These are phyloP conservation scores for Cecidostiba fungosa DNA, from an alignment of 2,888 invertebrate species.

Conservation along the genomic window DNA sequence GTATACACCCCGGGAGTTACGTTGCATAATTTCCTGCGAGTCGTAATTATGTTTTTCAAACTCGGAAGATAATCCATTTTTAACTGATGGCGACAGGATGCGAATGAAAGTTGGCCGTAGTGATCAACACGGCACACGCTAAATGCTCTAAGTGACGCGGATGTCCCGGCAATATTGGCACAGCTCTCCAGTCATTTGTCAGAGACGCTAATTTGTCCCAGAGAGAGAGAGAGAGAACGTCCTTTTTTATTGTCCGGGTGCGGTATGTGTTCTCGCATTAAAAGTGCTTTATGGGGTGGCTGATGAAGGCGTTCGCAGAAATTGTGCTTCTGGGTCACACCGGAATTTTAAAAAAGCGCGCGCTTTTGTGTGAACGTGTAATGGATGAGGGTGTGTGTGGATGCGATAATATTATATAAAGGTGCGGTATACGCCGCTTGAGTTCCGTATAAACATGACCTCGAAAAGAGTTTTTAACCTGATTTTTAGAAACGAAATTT, in stretches of 20 bases:
- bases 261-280: not conserved
- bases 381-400: constrained; percentile 22
- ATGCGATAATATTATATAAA: not conserved
- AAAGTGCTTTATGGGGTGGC: constrained; percentile 13
- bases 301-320: constrained; percentile 8
- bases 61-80: not conserved
- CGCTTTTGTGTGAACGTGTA: constrained; percentile 25
- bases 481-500: not conserved
- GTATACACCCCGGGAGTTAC: not conserved
- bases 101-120: not conserved
- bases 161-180: not conserved
- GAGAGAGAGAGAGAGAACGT: not conserved
- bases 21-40: constrained; percentile 27
- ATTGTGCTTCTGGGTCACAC: constrained; percentile 48
- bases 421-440: constrained; percentile 2
- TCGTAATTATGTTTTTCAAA: constrained; percentile 39
- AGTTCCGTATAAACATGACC: constrained; percentile 43
- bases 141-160: not conserved
- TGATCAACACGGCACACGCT: not conserved
- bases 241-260: not conserved
- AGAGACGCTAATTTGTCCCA: not conserved
- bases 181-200: not conserved
- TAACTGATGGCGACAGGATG: not conserved
- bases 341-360: constrained; percentile 43
- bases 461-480: not conserved